Base-by-base conservation (phyloP, 2,113 vertebrate genomes). In the Hepsetus odoe region DNA sequence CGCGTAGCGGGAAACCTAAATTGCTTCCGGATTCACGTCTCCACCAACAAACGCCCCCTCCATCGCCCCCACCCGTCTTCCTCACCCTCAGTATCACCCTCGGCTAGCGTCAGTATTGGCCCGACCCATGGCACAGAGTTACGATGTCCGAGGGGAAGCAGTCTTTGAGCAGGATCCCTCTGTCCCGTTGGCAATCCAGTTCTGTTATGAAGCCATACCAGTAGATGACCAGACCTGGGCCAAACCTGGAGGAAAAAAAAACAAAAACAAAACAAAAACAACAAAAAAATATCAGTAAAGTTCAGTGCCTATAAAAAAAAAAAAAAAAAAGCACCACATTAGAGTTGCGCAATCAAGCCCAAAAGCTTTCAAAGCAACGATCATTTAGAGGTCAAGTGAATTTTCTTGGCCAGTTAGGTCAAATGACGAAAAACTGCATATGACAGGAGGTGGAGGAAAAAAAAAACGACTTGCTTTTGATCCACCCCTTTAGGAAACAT, bases 131-230 rank as follows among this genome's bases (percentile, higher is more conserved):
- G 83, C 90, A 89, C 67, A 99, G 91, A 87, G 95, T 96, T 88
- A 96, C 92, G 26, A 99, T 95, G 91, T 98, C 95, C 2, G 93
- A 92, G n/a, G 98, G 97, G 86, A 99, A 99, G 84, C 92, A 91
- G 89, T 98, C 96, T 89, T 96, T 97, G 38, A 99, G 95, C 84
- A 99, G 91, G 89, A 99, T 98, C 26, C 98, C 98, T 79, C 97
- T 90, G 73, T 96, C 95, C 42, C 96, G 93, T 86, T 98, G 95
- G 89, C 96, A 98, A 90, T 99, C 97, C 83, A 99, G 90, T 84
- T 98, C 98, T 49, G 93, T 93, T 69, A 99, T 96, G 82, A 99
- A 99, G 38, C 97, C 98, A 0, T 97, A 97, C 97, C 98, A 99
- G 85, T 99, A 99, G 91, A 99, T 99, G 82, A 99, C 98, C 75